These are phyloP conservation scores for Tetrapedia diversipes DNA, from an alignment of 2,888 invertebrate species.

Conservation along the genomic window DNA sequence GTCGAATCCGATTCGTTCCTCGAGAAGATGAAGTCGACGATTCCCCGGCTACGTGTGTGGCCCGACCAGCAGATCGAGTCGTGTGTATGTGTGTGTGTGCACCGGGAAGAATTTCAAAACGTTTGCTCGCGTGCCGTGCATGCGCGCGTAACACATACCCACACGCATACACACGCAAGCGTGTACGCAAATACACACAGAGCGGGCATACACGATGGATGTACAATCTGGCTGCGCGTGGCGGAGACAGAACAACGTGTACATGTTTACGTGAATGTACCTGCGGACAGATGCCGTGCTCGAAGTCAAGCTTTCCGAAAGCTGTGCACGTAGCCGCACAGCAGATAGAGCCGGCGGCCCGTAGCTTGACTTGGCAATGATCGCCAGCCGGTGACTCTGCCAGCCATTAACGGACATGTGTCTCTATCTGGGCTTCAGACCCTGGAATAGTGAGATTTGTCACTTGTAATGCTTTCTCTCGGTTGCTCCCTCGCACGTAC, in stretches of 20 bases:
- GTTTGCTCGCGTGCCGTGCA: constrained; percentile 68
- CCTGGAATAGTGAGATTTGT: constrained; percentile 63
- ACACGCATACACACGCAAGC: too few species aligned
- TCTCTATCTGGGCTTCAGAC: constrained; percentile 78
- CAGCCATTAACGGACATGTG: constrained; percentile 82
- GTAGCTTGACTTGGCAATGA: constrained; percentile 80
- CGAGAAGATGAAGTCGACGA: constrained; percentile 47
- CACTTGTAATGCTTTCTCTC: constrained; percentile 46
- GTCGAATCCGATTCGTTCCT: constrained; percentile 63
- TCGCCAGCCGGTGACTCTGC: constrained; percentile 81
- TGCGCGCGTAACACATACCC: not conserved
- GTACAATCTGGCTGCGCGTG: constrained; percentile 46
- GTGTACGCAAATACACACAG: too few species aligned
- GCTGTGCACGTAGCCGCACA: constrained; percentile 79
- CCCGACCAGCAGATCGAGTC: constrained; percentile 56
- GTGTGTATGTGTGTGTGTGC: too few species aligned
- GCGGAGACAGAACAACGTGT: constrained; percentile 44
- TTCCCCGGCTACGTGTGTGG: constrained; percentile 56
- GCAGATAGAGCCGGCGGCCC: constrained; percentile 76
- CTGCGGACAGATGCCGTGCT: constrained; percentile 68
- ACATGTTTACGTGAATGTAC: constrained; percentile 58
- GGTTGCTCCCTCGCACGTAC: not conserved
- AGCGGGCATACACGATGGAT: constrained; percentile 57
- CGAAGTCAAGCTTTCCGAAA: constrained; percentile 74
- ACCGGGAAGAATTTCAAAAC: constrained; percentile 70